These are phyloP conservation scores for Agriopis aurantiaria DNA, from an alignment of 2,888 invertebrate genomes.

Conservation along the genomic window DNA sequence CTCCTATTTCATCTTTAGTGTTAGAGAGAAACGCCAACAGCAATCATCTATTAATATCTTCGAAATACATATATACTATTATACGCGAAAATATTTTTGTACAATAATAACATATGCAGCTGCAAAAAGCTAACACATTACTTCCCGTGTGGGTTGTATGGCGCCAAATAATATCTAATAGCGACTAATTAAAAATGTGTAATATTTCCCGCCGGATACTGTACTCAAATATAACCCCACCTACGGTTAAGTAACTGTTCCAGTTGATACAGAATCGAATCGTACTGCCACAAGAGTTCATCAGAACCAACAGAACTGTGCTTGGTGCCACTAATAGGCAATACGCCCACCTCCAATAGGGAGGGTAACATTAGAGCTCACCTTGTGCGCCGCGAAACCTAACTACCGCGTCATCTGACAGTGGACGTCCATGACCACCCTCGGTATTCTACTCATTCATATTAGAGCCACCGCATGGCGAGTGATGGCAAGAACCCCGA, in stretches of 20 bases:
- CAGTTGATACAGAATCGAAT: slow-evolving; percentile 62
- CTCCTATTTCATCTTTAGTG: neutral
- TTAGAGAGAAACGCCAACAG: neutral
- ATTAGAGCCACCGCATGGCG: slow-evolving; percentile 5
- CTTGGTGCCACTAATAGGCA: slow-evolving; percentile 85
- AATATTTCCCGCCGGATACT: slow-evolving; percentile 29
- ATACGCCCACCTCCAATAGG: slow-evolving; percentile 87
- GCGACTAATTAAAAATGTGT: slow-evolving; percentile 31
- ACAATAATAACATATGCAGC: neutral
- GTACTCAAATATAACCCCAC: slow-evolving; percentile 60
- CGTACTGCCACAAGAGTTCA: slow-evolving; percentile 72
- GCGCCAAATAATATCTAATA: neutral
- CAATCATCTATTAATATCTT: neutral
- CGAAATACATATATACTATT: too few relatives aligned
- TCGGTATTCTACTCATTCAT: slow-evolving; percentile 6
- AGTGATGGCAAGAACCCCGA: slow-evolving; percentile 15
- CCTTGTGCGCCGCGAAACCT: slow-evolving; percentile 86
- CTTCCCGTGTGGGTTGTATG: neutral
- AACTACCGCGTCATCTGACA: slow-evolving; percentile 54
- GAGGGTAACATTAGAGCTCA: slow-evolving; percentile 85
- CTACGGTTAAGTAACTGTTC: slow-evolving; percentile 58
- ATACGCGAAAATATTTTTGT: neutral
- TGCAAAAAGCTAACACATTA: neutral
- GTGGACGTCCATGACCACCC: slow-evolving; percentile 26
- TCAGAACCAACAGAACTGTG: slow-evolving; percentile 77